These are phyloP conservation scores for Drosophila ananassae DNA, from an alignment of 1,140 invertebrate genomes.

Conservation along the genomic window DNA sequence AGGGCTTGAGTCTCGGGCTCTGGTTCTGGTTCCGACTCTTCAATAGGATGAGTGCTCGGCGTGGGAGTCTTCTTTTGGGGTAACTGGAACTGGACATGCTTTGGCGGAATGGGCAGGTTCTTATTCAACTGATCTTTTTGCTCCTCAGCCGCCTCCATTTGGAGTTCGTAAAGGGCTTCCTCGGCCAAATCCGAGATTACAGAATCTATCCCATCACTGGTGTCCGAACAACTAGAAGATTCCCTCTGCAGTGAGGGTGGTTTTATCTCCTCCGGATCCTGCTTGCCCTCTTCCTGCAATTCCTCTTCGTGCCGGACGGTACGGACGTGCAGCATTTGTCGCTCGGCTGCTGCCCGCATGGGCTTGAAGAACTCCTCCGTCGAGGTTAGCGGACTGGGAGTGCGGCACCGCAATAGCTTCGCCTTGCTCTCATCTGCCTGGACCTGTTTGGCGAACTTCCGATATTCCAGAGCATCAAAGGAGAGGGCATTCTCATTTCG, in stretches of 20 bases:
- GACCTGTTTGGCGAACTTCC: slow-evolving; percentile 64
- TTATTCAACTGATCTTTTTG: slow-evolving; percentile 42
- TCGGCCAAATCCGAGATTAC: slow-evolving; percentile 80
- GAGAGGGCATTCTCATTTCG: slow-evolving; percentile 12
- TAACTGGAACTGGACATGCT: slow-evolving; percentile 65
- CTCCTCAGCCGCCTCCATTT: slow-evolving; percentile 70
- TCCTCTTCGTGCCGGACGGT: slow-evolving; percentile 71
- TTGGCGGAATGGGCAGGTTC: slow-evolving; percentile 13
- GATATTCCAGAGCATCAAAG: slow-evolving; percentile 60
- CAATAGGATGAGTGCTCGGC: background rate
- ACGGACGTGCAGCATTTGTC: slow-evolving; percentile 59
- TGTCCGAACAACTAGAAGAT: slow-evolving; percentile 72
- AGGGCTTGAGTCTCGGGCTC: slow-evolving; percentile 33
- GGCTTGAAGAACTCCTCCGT: slow-evolving; percentile 72
- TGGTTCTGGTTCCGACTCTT: slow-evolving; percentile 6
- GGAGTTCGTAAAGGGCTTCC: slow-evolving; percentile 70
- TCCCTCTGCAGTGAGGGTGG: slow-evolving; percentile 45
- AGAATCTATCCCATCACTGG: slow-evolving; percentile 78
- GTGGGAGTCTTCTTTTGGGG: slow-evolving; percentile 33
- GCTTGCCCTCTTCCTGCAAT: slow-evolving; percentile 12
- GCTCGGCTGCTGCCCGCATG: slow-evolving; percentile 66
- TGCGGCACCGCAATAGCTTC: slow-evolving; percentile 51
- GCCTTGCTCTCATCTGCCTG: slow-evolving; percentile 63
- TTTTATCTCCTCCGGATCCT: background rate
- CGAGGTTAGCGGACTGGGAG: slow-evolving; percentile 66